phyloP scores from a whole-genome alignment of 1,140 invertebrate species.

The Platyscapa corneri region DNA sequence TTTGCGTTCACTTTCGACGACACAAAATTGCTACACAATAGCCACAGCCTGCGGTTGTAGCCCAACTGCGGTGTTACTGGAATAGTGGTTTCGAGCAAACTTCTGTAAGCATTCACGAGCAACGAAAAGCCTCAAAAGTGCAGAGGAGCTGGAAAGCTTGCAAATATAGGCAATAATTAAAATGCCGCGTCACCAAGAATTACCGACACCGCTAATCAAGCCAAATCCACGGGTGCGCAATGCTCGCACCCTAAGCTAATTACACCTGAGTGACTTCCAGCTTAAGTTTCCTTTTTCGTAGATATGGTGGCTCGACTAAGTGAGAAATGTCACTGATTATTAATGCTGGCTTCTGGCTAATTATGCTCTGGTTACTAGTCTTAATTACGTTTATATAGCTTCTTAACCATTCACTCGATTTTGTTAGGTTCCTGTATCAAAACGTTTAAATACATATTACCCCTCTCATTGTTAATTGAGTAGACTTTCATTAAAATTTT shows the following conservation, averaged over 20 bases:
- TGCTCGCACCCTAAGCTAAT: slow-evolving; percentile 48
- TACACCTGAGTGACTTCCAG: slow-evolving; percentile 37
- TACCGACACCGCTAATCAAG: slow-evolving; percentile 51
- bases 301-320: slow-evolving; percentile 30
- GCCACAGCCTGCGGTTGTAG: not conserved
- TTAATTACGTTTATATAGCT: not conserved
- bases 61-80: not conserved
- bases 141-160: not conserved
- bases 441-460: not conserved
- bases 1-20: not conserved
- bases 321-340: slow-evolving; percentile 19
- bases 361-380: slow-evolving; percentile 11
- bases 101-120: not conserved
- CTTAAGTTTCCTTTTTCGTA: slow-evolving; percentile 41
- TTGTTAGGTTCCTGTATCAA: slow-evolving; percentile 9
- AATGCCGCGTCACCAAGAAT: slow-evolving; percentile 22
- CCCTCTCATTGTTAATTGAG: not conserved
- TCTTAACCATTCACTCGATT: slow-evolving; percentile 25
- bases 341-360: slow-evolving; percentile 22
- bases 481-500: not conserved
- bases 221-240: slow-evolving; percentile 43
- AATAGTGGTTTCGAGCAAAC: not conserved
- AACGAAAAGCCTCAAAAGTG: not conserved
- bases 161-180: slow-evolving; percentile 4
- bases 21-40: not conserved